Percentiles rank a stretch among this genome's conserved stretches.
These are phyloP conservation scores for Carduelis carduelis DNA, from an alignment of 2,797 vertebrate species.

Conservation along the genomic window DNA sequence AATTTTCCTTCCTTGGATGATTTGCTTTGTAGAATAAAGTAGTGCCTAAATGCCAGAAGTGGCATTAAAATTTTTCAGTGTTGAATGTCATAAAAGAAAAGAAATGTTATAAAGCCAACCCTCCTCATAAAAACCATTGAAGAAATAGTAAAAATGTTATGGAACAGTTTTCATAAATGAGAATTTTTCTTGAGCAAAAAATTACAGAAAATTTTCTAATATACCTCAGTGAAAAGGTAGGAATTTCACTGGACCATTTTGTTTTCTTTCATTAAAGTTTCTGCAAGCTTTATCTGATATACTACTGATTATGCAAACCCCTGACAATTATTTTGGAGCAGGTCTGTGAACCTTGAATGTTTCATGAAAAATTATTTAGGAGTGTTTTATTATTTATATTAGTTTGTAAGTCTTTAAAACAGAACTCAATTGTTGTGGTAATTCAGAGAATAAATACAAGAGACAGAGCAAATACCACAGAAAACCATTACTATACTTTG, in stretches of 20 bases:
- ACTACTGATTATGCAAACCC: background rate
- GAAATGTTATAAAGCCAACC: background rate
- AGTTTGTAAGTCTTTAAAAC: background rate
- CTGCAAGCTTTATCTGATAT: background rate
- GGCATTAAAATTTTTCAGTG: background rate
- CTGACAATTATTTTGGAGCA: background rate
- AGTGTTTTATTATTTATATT: background rate
- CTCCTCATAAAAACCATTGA: background rate
- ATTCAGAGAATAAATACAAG: background rate
- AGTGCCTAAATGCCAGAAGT: background rate
- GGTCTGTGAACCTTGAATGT: background rate
- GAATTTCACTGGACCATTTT: background rate
- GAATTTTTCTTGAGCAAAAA: background rate
- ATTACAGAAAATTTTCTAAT: background rate
- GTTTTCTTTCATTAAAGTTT: background rate
- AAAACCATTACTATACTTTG: background rate
- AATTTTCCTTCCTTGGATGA: background rate
- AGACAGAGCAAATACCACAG: background rate
- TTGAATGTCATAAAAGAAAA: background rate
- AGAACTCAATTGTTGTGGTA: background rate
- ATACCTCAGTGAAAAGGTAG: background rate
- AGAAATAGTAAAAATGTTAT: background rate
- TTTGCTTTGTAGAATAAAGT: background rate
- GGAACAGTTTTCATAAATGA: background rate
- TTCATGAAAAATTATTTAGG: background rate